Conservation (phyloP, 30 jellyfish, hydroid and myxozoan species). For the Hydractinia echinata region DNA sequence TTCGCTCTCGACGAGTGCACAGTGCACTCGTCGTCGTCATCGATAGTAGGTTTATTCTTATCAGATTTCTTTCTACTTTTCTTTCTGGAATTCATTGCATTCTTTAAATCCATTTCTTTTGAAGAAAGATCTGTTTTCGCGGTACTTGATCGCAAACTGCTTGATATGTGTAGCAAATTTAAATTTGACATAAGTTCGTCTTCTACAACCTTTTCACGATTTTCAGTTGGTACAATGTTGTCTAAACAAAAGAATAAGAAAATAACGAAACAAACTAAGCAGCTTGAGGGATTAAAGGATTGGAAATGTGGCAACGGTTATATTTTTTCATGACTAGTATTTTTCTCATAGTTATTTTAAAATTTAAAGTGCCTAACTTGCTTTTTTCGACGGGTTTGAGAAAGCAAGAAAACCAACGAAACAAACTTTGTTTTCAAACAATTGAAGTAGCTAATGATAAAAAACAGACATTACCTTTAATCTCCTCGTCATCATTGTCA, state of each 20-base stretch:
- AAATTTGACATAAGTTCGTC: not conserved
- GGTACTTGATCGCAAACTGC: too few relatives aligned
- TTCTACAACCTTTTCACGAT: constrained; percentile 29
- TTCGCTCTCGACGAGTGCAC: not conserved
- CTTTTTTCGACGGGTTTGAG: too few relatives aligned
- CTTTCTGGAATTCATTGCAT: not conserved
- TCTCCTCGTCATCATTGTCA: constrained; percentile 91
- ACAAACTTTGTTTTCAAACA: too few relatives aligned
- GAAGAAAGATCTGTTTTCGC: too few relatives aligned
- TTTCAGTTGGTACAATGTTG: constrained; percentile 33
- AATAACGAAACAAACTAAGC: not conserved
- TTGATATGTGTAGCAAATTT: not conserved
- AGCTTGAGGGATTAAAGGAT: not conserved
- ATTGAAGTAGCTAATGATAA: too few relatives aligned
- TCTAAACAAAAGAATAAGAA: constrained; percentile 1
- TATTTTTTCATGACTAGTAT: too few relatives aligned
- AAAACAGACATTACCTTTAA: constrained; percentile 37
- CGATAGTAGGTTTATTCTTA: not conserved
- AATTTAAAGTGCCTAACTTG: too few relatives aligned
- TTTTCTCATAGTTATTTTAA: too few relatives aligned
- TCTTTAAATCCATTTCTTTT: not conserved
- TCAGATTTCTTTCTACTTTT: constrained; percentile 11
- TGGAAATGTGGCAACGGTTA: not conserved
- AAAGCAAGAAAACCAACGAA: too few relatives aligned
- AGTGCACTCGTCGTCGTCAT: not conserved